Evolutionary conservation across 2,888 invertebrate genomes (phyloP).

Genomic region (Drepana falcataria): DNA sequence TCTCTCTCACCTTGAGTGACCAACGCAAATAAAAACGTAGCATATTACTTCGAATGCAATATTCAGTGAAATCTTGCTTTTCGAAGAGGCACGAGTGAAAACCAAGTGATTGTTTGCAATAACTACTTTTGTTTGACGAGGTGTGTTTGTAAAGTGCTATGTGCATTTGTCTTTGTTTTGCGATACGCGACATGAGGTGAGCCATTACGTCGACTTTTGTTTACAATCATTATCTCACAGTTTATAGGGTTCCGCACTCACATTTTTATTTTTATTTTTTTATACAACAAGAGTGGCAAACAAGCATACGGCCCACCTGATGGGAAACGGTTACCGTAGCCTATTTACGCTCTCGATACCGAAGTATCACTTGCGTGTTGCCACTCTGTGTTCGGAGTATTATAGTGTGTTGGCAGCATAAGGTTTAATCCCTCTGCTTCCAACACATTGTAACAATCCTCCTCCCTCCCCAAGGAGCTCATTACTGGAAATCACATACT

Average conservation of each 20-base stretch:
- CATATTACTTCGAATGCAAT: slow-evolving; percentile 34
- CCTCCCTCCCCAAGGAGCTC: no score
- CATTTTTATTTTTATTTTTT: no score
- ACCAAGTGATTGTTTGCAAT: slow-evolving; percentile 34
- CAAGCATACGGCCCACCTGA: no score
- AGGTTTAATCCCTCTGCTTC: no score
- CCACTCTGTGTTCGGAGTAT: no score
- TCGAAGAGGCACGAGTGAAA: slow-evolving; percentile 27
- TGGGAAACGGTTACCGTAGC: no score
- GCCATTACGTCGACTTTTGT: slow-evolving; percentile 12
- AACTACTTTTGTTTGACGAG: slow-evolving; percentile 28
- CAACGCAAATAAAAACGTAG: slow-evolving; percentile 54
- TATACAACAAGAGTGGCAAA: no score
- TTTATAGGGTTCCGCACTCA: slow-evolving; percentile 4
- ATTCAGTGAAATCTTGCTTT: slow-evolving; percentile 27
- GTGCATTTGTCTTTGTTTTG: slow-evolving; percentile 26
- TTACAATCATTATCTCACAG: slow-evolving; percentile 8
- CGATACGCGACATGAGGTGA: slow-evolving; percentile 8
- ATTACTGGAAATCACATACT: no score
- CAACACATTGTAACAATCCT: no score
- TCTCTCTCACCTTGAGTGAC: slow-evolving; percentile 52
- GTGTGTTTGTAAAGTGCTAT: slow-evolving; percentile 24
- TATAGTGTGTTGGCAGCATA: no score
- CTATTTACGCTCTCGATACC: no score
- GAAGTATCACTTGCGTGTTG: no score